Percentiles rank a stretch among this genome's conserved stretches.
Conservation (phyloP, 92 coral and sea anemone genomes). For the Epizoanthus fatuus region DNA sequence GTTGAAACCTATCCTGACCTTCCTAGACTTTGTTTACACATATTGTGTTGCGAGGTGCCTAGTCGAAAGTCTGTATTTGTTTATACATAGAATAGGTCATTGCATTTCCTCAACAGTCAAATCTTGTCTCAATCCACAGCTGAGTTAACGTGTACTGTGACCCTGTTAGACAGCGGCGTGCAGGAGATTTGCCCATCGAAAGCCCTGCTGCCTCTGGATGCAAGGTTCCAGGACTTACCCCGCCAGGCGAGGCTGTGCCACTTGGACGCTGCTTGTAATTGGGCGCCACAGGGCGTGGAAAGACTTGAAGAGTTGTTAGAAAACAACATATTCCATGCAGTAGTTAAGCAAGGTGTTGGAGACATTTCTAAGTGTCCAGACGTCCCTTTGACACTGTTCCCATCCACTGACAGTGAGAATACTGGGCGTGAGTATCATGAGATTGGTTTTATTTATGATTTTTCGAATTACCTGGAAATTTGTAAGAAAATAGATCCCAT, state of each 20-base stretch:
- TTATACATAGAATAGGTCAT: background rate
- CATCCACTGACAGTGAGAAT: background rate
- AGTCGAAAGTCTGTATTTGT: too few species aligned
- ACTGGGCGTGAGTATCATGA: constrained; percentile 19
- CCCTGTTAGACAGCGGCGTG: constrained; percentile 33
- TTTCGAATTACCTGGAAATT: too few species aligned
- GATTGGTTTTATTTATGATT: too few species aligned
- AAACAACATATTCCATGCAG: constrained; percentile 12
- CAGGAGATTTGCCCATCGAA: background rate
- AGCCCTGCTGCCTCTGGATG: constrained; percentile 33
- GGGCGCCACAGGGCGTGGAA: constrained; percentile 15
- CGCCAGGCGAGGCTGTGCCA: constrained; percentile 38
- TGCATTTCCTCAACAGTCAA: background rate
- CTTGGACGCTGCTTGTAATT: constrained; percentile 18
- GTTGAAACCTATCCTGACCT: too few species aligned
- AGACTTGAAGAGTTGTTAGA: constrained; percentile 28
- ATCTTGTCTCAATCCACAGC: background rate
- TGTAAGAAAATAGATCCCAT: too few species aligned
- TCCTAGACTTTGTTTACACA: too few species aligned
- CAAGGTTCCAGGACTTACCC: constrained; percentile 40
- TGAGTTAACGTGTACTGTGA: constrained; percentile 20
- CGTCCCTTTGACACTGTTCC: constrained; percentile 27
- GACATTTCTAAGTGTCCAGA: constrained; percentile 22
- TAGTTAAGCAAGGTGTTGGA: background rate
- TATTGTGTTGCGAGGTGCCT: too few species aligned